phyloP scores from a whole-genome alignment of 2,113 vertebrate genomes.

The Cygnus buccinator region DNA sequence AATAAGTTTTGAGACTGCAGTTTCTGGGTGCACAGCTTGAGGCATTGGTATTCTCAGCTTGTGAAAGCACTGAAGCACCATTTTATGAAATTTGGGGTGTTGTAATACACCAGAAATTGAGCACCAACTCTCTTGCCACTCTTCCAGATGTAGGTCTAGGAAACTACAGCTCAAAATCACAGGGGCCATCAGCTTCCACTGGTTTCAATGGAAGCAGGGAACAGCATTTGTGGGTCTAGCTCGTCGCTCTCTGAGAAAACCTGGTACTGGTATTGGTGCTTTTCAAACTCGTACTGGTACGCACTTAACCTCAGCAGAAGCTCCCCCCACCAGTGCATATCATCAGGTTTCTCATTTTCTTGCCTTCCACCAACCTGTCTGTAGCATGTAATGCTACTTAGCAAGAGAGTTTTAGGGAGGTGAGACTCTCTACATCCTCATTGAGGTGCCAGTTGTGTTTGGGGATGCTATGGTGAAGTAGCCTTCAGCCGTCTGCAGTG shows the following conservation, averaged over 20 bases:
- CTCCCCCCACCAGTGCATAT: neutral
- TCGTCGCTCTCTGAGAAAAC: neutral
- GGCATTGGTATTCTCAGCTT: fast-evolving
- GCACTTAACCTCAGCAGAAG: neutral
- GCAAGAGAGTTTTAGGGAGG: neutral
- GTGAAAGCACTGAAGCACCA: neutral
- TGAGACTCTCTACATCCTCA: neutral
- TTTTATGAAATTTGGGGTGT: neutral
- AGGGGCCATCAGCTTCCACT: fast-evolving
- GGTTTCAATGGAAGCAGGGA: neutral
- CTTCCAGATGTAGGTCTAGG: neutral
- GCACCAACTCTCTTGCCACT: neutral
- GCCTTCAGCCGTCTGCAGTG: neutral
- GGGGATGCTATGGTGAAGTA: fast-evolving
- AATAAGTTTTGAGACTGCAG: neutral
- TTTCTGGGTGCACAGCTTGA: neutral
- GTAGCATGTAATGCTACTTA: neutral
- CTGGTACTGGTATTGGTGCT: neutral
- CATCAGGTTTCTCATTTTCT: neutral
- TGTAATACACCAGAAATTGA: neutral
- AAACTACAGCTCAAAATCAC: neutral
- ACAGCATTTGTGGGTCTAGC: neutral
- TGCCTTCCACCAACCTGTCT: neutral
- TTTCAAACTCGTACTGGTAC: too few relatives aligned
- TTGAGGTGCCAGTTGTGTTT: neutral